Percentiles rank a stretch among this genome's conserved stretches.
phyloP scores from a whole-genome alignment of 2,888 invertebrate species.

The Lasioglossum pauxillum region DNA sequence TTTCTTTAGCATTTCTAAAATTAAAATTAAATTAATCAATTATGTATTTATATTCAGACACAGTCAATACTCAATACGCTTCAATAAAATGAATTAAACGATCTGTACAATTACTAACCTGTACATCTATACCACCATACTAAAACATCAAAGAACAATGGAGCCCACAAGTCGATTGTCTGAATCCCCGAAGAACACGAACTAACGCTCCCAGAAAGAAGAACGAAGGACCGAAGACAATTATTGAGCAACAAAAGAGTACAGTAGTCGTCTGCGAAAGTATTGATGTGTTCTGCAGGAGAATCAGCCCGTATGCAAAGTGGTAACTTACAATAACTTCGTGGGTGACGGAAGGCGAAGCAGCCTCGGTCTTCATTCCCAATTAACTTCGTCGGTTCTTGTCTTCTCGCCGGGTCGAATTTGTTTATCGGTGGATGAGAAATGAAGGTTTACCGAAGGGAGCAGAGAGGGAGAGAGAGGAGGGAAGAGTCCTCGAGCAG shows the following conservation, averaged over 20 bases:
- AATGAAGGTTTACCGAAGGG: neutral
- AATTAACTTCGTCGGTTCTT: neutral
- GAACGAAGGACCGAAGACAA: neutral
- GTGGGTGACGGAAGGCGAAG: neutral
- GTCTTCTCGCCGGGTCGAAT: neutral
- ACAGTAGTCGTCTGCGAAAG: neutral
- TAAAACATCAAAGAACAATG: too few relatives aligned
- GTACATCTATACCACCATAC: too few relatives aligned
- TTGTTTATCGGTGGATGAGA: neutral
- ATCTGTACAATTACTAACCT: too few relatives aligned
- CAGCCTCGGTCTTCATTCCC: neutral
- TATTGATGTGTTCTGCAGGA: too few relatives aligned
- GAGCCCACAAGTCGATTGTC: too few relatives aligned
- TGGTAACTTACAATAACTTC: neutral
- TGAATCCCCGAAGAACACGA: too few relatives aligned
- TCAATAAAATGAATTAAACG: too few relatives aligned
- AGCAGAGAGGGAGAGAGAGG: neutral
- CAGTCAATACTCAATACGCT: too few relatives aligned
- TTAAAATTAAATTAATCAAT: too few relatives aligned
- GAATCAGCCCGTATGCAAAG: neutral
- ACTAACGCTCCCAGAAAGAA: neutral
- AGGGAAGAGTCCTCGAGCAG: neutral
- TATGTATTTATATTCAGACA: too few relatives aligned
- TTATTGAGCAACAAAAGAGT: neutral
- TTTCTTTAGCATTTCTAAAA: too few relatives aligned